A percentile compares a stretch with the other conserved stretches of the same genome.
Conservation (phyloP, 1,140 invertebrate species). For the Atta cephalotes region DNA sequence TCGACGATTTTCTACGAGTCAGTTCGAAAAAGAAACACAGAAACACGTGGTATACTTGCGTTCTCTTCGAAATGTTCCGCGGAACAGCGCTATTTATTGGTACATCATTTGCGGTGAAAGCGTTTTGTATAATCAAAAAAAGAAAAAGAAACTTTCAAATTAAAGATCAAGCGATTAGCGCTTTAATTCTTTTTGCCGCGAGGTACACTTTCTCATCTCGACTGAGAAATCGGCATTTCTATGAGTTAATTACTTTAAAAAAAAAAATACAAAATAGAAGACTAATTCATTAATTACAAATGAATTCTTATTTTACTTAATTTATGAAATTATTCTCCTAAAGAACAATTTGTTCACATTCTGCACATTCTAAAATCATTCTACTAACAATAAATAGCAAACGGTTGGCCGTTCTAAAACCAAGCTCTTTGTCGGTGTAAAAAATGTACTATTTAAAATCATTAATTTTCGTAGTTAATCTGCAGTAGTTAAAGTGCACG, state of each 20-base stretch:
- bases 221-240: background rate
- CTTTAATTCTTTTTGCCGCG: background rate
- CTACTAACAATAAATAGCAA: background rate
- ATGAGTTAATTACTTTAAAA: background rate
- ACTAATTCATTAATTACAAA: background rate
- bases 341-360: background rate
- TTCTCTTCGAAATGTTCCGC: slow-evolving; percentile 12
- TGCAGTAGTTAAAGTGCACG: background rate
- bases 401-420: background rate
- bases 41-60: background rate
- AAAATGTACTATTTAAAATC: background rate
- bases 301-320: background rate
- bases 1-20: background rate
- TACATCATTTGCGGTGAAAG: slow-evolving; percentile 21
- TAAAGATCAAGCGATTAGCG: background rate
- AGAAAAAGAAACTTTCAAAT: background rate
- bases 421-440: background rate
- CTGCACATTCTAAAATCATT: background rate
- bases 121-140: background rate
- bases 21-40: background rate
- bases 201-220: background rate
- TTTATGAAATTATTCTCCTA: background rate
- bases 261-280: background rate
- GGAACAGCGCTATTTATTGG: background rate
- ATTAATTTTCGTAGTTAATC: slow-evolving; percentile 39